Conservation (phyloP, 2,797 vertebrate genomes). For the Semaprochilodus insignis region DNA sequence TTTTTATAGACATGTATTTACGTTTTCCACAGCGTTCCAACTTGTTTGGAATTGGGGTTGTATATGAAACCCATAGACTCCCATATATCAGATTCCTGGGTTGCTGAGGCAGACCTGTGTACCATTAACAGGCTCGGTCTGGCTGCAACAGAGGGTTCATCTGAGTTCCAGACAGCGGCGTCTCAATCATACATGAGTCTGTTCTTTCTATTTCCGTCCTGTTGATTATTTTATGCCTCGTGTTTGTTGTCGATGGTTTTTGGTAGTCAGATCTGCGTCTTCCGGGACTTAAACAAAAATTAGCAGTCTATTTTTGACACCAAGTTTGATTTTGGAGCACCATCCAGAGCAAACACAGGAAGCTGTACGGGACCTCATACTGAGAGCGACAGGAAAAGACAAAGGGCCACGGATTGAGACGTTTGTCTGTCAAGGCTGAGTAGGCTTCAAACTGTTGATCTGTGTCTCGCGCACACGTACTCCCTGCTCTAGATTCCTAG, state of each 20-base stretch:
- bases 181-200: neutral
- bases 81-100: too few species aligned
- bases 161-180: neutral
- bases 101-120: too few species aligned
- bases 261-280: neutral
- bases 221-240: neutral
- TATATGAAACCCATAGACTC: too few species aligned
- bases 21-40: too few species aligned
- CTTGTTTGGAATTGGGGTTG: too few species aligned
- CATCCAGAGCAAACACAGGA: neutral
- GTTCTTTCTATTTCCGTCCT: neutral
- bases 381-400: too few species aligned
- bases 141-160: neutral
- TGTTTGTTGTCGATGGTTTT: neutral
- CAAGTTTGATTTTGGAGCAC: neutral
- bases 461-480: neutral
- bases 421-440: slow-evolving; percentile 45
- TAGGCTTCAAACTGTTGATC: slow-evolving; percentile 51
- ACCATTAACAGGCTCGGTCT: too few species aligned
- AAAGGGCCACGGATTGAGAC: neutral
- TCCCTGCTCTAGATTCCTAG: neutral
- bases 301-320: slow-evolving; percentile 1
- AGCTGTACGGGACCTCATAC: neutral
- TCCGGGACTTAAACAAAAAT: slow-evolving; percentile 2
- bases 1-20: too few species aligned